A percentile compares a stretch with the other conserved stretches of the same genome.
These are phyloP conservation scores for Myotis vivesi DNA, from an alignment of 2,797 vertebrate genomes.

Conservation along the genomic window DNA sequence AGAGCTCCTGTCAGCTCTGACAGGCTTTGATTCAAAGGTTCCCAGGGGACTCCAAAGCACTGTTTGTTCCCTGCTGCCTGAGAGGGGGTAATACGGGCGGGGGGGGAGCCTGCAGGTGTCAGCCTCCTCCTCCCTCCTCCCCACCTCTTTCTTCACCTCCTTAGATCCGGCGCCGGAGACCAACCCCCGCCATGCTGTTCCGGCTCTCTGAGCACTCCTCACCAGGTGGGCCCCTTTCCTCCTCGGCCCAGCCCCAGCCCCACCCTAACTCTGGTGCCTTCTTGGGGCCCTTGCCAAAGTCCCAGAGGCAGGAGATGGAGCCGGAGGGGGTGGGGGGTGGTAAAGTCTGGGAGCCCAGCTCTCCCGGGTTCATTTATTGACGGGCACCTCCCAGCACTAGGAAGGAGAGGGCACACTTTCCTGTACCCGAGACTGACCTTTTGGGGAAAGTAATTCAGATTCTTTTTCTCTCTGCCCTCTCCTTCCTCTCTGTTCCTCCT, in stretches of 20 bases:
- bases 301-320: not conserved
- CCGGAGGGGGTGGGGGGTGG: not conserved
- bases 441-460: not conserved
- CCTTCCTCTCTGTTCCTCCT: not conserved
- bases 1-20: not conserved
- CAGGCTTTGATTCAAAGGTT: constrained; percentile 57
- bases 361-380: not conserved
- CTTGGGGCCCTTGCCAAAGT: not conserved
- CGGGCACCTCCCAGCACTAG: not conserved
- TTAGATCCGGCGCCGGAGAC: constrained; percentile 95
- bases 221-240: constrained; percentile 84
- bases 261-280: not conserved
- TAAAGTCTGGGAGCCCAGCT: not conserved
- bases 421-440: not conserved
- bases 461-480: constrained; percentile 14
- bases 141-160: not conserved
- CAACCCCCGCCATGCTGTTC: constrained; percentile 97
- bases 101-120: not conserved
- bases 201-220: constrained; percentile 94
- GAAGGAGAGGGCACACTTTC: not conserved
- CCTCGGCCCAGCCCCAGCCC: not conserved
- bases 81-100: not conserved
- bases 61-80: not conserved
- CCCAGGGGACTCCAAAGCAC: constrained; percentile 46
- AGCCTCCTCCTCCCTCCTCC: not conserved